Conservation (phyloP, 2,797 vertebrate genomes). For the Gambusia yucatana region DNA sequence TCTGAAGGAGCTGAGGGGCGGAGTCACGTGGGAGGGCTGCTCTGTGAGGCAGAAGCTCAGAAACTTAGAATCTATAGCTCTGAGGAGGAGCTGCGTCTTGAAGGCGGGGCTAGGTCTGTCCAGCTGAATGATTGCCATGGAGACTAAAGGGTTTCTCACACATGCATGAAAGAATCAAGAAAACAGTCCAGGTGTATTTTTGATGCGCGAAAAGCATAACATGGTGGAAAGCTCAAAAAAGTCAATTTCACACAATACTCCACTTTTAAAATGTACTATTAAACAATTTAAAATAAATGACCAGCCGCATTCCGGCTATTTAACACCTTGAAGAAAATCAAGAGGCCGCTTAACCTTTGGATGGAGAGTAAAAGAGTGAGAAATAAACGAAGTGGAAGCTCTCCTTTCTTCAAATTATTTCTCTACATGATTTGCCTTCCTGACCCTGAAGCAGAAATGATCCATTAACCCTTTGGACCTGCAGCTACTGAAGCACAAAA, state of each 20-base stretch:
- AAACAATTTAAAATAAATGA: conserved; percentile 30
- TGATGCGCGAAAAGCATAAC: no score
- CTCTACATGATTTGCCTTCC: conserved; percentile 20
- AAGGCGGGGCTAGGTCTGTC: no score
- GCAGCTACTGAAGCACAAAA: conserved; percentile 38
- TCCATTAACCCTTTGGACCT: conserved; percentile 50
- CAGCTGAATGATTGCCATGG: no score
- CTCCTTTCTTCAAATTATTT: conserved; percentile 7
- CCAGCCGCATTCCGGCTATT: conserved; percentile 4
- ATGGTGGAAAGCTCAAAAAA: no score
- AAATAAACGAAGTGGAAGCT: background rate
- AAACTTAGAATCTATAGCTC: no score
- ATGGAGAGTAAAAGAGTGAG: background rate
- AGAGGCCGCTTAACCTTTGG: conserved; percentile 7
- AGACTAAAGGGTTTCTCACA: no score
- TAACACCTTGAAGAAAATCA: conserved; percentile 15
- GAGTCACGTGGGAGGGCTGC: no score
- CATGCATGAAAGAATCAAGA: no score
- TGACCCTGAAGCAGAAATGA: conserved; percentile 30
- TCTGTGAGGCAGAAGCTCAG: no score
- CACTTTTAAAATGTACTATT: conserved; percentile 19
- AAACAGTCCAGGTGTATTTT: no score
- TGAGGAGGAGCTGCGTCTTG: no score
- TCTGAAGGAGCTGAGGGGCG: no score
- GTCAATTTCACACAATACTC: conserved; percentile 25